Conservation (phyloP, 2,888 invertebrate genomes). For the Gonocerus acuteangulatus region DNA sequence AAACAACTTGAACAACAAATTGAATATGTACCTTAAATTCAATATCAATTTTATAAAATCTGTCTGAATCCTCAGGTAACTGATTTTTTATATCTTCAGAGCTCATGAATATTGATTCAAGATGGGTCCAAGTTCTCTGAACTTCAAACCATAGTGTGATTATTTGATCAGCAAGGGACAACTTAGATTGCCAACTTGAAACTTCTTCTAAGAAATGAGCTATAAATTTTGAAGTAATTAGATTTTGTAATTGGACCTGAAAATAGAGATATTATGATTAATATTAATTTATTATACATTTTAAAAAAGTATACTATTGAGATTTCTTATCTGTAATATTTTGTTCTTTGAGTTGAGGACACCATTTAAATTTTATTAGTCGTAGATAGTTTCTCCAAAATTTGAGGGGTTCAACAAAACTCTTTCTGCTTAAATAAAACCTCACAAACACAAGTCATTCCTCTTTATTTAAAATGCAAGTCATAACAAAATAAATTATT, state of each 20-base stretch:
- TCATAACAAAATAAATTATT: too few species aligned
- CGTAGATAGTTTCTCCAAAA: too few species aligned
- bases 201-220: constrained; percentile 92
- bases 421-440: too few species aligned
- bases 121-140: constrained; percentile 92
- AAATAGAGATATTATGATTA: constrained; percentile 10
- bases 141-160: constrained; percentile 91
- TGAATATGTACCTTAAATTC: constrained; percentile 80
- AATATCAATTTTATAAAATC: constrained; percentile 83
- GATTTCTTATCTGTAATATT: neutral
- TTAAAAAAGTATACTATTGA: neutral
- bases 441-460: too few species aligned
- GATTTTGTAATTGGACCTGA: constrained; percentile 86
- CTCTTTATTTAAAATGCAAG: too few species aligned
- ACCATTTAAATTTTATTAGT: too few species aligned
- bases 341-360: neutral
- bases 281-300: neutral
- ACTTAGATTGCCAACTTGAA: constrained; percentile 85
- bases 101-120: constrained; percentile 96
- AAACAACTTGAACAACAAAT: too few species aligned
- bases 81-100: constrained; percentile 94
- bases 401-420: too few species aligned
- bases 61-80: constrained; percentile 82
- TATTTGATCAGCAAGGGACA: constrained; percentile 88
- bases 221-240: constrained; percentile 94